phyloP scores from a whole-genome alignment of 2,797 vertebrate genomes.

The Selene dorsalis region DNA sequence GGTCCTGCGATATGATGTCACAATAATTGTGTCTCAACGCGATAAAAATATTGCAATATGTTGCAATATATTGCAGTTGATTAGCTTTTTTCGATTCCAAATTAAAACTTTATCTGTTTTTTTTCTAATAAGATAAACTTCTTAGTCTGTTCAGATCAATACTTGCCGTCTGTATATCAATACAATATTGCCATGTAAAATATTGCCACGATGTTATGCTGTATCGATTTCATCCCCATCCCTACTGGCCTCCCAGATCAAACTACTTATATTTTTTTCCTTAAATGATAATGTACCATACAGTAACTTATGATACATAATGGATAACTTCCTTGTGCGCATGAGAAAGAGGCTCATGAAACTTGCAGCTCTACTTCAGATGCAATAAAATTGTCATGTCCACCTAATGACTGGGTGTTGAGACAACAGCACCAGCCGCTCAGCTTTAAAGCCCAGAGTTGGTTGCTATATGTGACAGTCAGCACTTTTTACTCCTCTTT shows the following conservation, averaged over 20 bases:
- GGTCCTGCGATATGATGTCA: too few species aligned
- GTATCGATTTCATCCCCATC: too few species aligned
- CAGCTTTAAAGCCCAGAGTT: slow-evolving; percentile 31
- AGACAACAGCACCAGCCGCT: slow-evolving; percentile 32
- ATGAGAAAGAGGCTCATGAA: slow-evolving; percentile 2
- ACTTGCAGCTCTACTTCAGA: background rate
- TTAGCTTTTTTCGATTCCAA: too few species aligned
- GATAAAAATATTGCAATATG: too few species aligned
- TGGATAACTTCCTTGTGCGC: slow-evolving; percentile 15
- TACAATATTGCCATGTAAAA: too few species aligned
- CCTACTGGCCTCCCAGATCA: slow-evolving; percentile 2
- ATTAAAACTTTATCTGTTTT: too few species aligned
- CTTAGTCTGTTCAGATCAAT: too few species aligned
- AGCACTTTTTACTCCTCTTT: slow-evolving; percentile 45
- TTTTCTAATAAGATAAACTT: too few species aligned
- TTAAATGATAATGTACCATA: slow-evolving; percentile 6
- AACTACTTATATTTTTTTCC: slow-evolving; percentile 2
- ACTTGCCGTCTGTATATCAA: too few species aligned
- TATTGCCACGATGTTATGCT: too few species aligned
- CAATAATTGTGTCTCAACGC: too few species aligned
- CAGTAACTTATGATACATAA: slow-evolving; percentile 29
- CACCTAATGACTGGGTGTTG: slow-evolving; percentile 17
- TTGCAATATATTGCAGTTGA: too few species aligned
- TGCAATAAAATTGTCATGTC: slow-evolving; percentile 44
- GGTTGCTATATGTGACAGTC: slow-evolving; percentile 30